phyloP scores from a whole-genome alignment of 1,140 invertebrate species.

The Euura saliciscinereae region DNA sequence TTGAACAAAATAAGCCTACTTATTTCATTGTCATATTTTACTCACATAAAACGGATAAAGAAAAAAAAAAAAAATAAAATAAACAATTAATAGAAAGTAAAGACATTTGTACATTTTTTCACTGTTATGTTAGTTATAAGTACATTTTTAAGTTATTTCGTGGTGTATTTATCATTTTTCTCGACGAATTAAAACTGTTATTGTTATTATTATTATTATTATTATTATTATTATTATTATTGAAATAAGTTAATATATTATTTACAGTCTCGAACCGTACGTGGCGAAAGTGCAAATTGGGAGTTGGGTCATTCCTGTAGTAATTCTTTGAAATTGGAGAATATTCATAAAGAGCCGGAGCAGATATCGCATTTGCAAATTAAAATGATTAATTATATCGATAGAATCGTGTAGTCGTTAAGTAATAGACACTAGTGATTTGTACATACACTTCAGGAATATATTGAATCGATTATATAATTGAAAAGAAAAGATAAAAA shows the following conservation, averaged over 20 bases:
- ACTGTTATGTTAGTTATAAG: neutral
- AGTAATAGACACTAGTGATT: conserved; percentile 22
- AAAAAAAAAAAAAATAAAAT: neutral
- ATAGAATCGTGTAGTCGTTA: neutral
- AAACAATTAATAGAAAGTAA: neutral
- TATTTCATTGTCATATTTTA: conserved; percentile 3
- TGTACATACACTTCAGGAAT: conserved; percentile 27
- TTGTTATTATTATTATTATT: neutral
- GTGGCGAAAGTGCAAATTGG: neutral
- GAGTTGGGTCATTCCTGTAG: neutral
- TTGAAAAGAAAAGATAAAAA: neutral
- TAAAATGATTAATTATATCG: neutral
- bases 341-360: neutral
- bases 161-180: neutral
- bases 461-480: conserved; percentile 5
- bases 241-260: neutral
- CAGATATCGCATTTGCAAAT: no score
- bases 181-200: conserved; percentile 1
- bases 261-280: neutral
- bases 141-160: conserved; percentile 3
- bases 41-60: neutral
- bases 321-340: neutral
- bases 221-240: neutral
- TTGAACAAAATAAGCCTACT: conserved; percentile 1
- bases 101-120: conserved; percentile 5